Evolutionary conservation across 2,797 vertebrate species (phyloP).

Genomic region (Microctenopoma steveboyesi): DNA sequence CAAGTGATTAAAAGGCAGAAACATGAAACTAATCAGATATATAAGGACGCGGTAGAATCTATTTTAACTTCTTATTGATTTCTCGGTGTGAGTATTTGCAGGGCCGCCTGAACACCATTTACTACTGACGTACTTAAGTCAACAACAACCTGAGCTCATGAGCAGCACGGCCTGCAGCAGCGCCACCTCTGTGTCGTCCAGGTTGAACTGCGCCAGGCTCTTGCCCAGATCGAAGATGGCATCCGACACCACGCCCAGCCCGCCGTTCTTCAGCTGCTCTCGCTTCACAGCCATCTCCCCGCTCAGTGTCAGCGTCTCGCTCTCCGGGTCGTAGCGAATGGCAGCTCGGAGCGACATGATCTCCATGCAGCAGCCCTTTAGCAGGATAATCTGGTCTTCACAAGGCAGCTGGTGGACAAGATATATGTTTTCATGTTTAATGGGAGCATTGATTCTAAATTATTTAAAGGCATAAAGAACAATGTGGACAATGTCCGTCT

Average conservation of each 20-base stretch:
- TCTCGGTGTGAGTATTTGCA: no score
- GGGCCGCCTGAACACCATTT: no score
- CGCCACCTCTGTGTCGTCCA: constrained; percentile 95
- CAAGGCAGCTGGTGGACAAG: constrained; percentile 90
- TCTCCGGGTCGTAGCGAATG: constrained; percentile 93
- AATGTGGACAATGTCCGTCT: neutral
- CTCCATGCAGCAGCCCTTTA: constrained; percentile 97
- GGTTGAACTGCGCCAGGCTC: constrained; percentile 93
- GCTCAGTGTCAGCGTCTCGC: constrained; percentile 93
- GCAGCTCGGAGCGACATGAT: constrained; percentile 95
- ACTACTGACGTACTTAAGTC: no score
- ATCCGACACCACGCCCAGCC: constrained; percentile 92
- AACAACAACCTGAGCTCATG: constrained; percentile 90
- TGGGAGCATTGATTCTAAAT: neutral
- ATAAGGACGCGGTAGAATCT: no score
- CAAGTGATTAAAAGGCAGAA: no score
- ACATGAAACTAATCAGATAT: no score
- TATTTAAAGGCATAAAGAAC: neutral
- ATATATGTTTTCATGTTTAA: constrained; percentile 22
- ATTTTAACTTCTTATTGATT: no score
- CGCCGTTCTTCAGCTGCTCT: constrained; percentile 94
- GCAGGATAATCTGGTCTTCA: constrained; percentile 94
- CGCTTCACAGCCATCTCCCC: constrained; percentile 94
- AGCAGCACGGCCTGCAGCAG: constrained; percentile 94
- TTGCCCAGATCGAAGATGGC: constrained; percentile 96